Conservation (phyloP, 1,140 invertebrate species). For the Diuraphis noxia region DNA sequence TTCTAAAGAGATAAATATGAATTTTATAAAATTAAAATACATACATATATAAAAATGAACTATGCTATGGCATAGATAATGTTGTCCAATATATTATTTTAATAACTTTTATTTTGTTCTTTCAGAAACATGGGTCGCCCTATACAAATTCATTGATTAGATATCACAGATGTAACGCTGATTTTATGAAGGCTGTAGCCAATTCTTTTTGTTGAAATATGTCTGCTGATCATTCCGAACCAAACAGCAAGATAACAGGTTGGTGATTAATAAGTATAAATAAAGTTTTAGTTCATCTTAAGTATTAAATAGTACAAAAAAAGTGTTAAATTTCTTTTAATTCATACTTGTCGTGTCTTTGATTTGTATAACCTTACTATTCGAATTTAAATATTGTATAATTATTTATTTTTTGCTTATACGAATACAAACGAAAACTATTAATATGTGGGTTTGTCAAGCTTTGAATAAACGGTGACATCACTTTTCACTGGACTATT, state of each 20-base stretch:
- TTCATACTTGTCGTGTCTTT: not conserved
- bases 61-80: not conserved
- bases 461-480: not conserved
- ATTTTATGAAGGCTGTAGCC: conserved; percentile 43
- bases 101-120: not conserved
- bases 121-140: conserved; percentile 30
- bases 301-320: not conserved
- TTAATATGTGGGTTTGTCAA: not conserved
- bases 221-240: conserved; percentile 48
- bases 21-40: not conserved
- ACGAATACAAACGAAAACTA: not conserved
- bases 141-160: not conserved
- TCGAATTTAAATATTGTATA: not conserved
- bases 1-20: not conserved
- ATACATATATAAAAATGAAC: not conserved
- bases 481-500: not conserved
- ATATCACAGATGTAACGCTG: not conserved
- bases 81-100: too few relatives aligned
- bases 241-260: conserved; percentile 45
- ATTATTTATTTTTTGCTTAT: not conserved
- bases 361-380: not conserved
- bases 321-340: not conserved
- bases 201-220: conserved; percentile 38
- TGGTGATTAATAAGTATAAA: not conserved
- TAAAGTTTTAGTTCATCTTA: not conserved